Evolutionary conservation across 2,888 invertebrate genomes (phyloP).

Genomic region (Clunio marinus): DNA sequence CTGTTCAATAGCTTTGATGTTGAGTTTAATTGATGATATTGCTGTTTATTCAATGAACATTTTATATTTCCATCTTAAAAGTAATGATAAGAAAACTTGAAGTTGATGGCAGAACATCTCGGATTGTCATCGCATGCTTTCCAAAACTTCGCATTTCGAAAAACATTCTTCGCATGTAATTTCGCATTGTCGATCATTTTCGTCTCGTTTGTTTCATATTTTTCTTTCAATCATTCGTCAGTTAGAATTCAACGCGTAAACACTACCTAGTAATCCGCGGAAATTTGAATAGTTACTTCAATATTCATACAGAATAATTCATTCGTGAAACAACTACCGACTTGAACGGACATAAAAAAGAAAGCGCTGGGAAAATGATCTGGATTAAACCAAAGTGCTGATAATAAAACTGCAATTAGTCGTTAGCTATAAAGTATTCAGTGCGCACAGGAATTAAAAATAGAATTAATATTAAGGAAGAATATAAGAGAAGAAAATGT

Average conservation of each 20-base stretch:
- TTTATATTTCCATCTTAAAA: too few relatives aligned
- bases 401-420: not conserved
- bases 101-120: too few relatives aligned
- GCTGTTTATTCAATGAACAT: too few relatives aligned
- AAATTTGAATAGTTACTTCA: not conserved
- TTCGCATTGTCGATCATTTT: too few relatives aligned
- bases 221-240: not conserved
- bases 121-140: too few relatives aligned
- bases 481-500: constrained; percentile 25
- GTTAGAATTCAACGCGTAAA: not conserved
- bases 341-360: not conserved
- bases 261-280: not conserved
- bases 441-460: not conserved
- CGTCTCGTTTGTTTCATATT: not conserved
- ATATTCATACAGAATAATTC: not conserved
- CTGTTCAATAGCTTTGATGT: not conserved
- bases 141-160: too few relatives aligned
- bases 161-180: too few relatives aligned
- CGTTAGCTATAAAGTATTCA: not conserved
- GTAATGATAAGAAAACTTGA: too few relatives aligned
- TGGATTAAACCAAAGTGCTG: constrained; percentile 6
- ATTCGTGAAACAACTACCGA: not conserved
- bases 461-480: not conserved
- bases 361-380: constrained; percentile 6
- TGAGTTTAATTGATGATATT: not conserved